These are phyloP conservation scores for Diogma glabrata DNA, from an alignment of 2,888 invertebrate species.

Conservation along the genomic window DNA sequence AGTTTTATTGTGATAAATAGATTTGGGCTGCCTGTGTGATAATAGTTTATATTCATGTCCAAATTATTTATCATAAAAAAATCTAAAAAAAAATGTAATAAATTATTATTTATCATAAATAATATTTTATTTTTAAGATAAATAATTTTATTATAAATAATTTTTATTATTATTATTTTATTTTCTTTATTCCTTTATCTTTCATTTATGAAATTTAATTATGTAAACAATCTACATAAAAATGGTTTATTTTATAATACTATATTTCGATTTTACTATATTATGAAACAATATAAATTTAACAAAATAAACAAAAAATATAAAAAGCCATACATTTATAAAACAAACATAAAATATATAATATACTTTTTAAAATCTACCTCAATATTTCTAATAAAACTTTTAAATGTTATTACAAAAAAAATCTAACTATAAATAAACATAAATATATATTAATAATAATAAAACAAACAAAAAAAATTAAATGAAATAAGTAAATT, in stretches of 20 bases:
- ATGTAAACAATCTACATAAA: conserved; percentile 38
- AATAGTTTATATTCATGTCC: conserved; percentile 34
- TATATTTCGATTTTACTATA: conserved; percentile 10
- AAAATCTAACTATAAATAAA: conserved; percentile 4
- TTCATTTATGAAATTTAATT: conserved; percentile 1
- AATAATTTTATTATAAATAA: conserved; percentile 16
- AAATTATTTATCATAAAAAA: conserved; percentile 4
- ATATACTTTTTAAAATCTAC: conserved; percentile 8
- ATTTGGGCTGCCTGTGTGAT: conserved; percentile 37
- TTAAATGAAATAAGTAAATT: background rate
- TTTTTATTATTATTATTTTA: conserved; percentile 43
- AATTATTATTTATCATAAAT: conserved; percentile 3
- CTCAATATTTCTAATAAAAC: conserved; percentile 9
- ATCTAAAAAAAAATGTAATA: background rate
- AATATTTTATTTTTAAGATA: conserved; percentile 4
- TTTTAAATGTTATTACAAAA: background rate
- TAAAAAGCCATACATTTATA: conserved; percentile 5
- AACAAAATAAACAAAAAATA: background rate
- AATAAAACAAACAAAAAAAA: conserved; percentile 8
- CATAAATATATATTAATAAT: conserved; percentile 6
- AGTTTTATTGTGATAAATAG: too few species aligned
- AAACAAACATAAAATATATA: conserved; percentile 3
- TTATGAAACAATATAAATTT: background rate
- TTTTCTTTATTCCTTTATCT: conserved; percentile 40
- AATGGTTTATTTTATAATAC: conserved; percentile 6